These are phyloP conservation scores for Congeria kusceri DNA, from an alignment of 2,888 invertebrate genomes.

Conservation along the genomic window DNA sequence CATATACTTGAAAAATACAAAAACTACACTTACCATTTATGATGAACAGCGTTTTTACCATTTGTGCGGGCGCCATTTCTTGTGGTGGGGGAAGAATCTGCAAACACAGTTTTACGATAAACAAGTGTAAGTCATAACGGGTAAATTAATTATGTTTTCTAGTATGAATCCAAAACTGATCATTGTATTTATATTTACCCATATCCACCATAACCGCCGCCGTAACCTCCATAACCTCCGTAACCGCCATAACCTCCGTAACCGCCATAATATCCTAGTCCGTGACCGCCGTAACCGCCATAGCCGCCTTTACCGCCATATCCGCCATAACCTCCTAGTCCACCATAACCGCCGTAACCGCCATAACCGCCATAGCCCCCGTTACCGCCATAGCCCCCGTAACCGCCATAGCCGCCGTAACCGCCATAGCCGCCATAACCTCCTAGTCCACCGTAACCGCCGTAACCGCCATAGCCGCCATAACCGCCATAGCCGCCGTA, in stretches of 20 bases:
- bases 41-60: no score
- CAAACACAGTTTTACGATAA: no score
- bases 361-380: neutral
- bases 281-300: neutral
- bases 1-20: no score
- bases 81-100: no score
- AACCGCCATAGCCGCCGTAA: neutral
- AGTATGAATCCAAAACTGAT: no score
- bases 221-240: neutral
- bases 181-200: neutral
- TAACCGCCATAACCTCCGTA: no score
- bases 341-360: no score
- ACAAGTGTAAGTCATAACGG: no score
- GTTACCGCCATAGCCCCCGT: neutral
- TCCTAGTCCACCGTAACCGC: conserved; percentile 11
- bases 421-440: neutral
- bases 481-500: neutral
- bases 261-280: neutral
- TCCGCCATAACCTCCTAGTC: neutral
- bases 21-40: no score
- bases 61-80: no score
- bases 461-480: neutral
- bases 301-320: neutral
- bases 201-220: neutral
- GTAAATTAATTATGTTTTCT: no score